Base-by-base conservation (phyloP, 2,113 vertebrate species). In the Paraplagusia blochii region DNA sequence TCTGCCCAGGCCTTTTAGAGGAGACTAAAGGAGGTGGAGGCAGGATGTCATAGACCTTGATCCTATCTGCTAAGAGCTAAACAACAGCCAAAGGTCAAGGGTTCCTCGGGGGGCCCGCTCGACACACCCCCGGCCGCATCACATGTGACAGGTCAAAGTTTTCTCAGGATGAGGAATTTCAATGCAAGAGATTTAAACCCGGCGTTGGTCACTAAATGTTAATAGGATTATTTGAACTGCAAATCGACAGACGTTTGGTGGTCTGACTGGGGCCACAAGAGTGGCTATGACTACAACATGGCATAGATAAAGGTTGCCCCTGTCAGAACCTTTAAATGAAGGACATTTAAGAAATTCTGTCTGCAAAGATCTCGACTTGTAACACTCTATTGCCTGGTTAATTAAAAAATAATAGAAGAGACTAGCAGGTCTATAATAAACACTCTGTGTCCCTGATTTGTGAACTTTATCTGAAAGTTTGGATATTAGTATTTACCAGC, bases 1-100 rank as follows among this genome's bases (percentile, higher is more conserved):
- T 33, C 29, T 10, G 15, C 53, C 22, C 64, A 45, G 17, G 69
- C 72, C 51, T 78, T 79, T 74, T 74, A 64, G 60, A 62, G 57
- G 58, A 66, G 47, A 16, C 60, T 63, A 53, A 58, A 43, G 1
- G 66, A 49, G 60, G 65, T 42, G 53, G 72, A 66, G 54, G 63
- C 63, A 59, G 43, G 59, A 66, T 69, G 76, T 72, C 72, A 69
- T 76, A 59, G 69, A 77, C 43, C 53, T 68, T 72, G 73, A 87
- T 85, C 70, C 74, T 80, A 81, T 88, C 76, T 75, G 76, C 56
- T 65, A 34, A 53, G 60, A 80, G 22, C 61, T 58, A 29, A 76
- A 85, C 81, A 85, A 85, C 69, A 62, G 69, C 63, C 56, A 57
- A 50, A 57, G 82, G 83, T 85, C 78, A 79, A 69, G 53, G 80